Base-by-base conservation (phyloP, 64 coral and sea anemone species). In the Stichodactyla mertensii region DNA sequence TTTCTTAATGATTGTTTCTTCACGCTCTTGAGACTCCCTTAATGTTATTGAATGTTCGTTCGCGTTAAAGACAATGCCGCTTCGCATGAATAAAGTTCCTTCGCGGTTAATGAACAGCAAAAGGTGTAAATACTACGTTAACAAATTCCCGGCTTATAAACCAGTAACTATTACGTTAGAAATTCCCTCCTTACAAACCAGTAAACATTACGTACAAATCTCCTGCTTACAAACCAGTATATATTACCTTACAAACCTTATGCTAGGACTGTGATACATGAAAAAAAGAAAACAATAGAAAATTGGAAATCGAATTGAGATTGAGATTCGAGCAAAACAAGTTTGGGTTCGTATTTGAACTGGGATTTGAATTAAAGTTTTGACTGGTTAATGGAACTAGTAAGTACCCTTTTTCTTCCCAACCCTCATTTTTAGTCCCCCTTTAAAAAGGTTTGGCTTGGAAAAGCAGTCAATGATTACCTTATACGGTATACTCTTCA, bases 141-240 rank as follows among this genome's bases (percentile, higher is more conserved):
- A n/a, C n/a, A n/a, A n/a, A n/a, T n/a, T n/a, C n/a, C n/a, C n/a
- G n/a, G 28, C 28, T 56, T 22, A 83, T 15, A 56, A 56, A 83
- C 52, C 80, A 83, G 16, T 83, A 52, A 83, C 1, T 22, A 83
- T 83, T 83, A 56, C 18, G 80, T 79, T 83, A 15, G 22, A 54
- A 56, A 55, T 20, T n/a, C 53, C 52, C 52, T 55, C 53, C 53
- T 53, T 45, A 56, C 55, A 83, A 55, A 56, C 51, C 80, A 59
- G 55, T 85, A 59, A 85, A 59, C 16, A 61, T 61, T 61, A 61
- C 59, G 83, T 52, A 61, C 83, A 85, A 36, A 59, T 28, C 59
- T 11, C 54, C 55, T 85, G 54, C 56, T 60, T 55, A 61, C 55
- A 85, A 59, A 61, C 83, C 83, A 59, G 83, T 85, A 59, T 62